phyloP scores from a whole-genome alignment of 2,888 invertebrate genomes.

The Anaspis maculata region DNA sequence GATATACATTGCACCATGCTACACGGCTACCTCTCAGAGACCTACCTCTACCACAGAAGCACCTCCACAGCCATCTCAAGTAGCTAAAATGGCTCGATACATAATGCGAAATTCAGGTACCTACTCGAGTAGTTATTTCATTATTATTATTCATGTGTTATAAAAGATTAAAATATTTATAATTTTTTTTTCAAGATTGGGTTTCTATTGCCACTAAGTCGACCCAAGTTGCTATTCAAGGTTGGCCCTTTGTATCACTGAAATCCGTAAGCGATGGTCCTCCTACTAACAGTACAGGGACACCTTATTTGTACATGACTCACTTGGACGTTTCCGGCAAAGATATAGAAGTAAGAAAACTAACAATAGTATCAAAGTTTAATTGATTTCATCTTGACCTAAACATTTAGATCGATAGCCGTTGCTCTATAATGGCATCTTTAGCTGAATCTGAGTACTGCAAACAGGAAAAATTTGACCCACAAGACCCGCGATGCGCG shows the following conservation, averaged over 20 bases:
- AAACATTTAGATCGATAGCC: slow-evolving; percentile 54
- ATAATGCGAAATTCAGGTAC: slow-evolving; percentile 62
- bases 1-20: no score
- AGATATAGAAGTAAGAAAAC: slow-evolving; percentile 52
- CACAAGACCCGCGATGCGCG: slow-evolving; percentile 71
- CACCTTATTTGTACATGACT: slow-evolving; percentile 68
- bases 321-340: slow-evolving; percentile 59
- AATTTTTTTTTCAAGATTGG: slow-evolving; percentile 59
- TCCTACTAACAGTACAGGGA: slow-evolving; percentile 56
- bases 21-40: no score
- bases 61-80: slow-evolving; percentile 54
- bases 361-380: no score
- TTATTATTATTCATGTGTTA: not conserved
- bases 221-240: slow-evolving; percentile 48
- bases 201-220: slow-evolving; percentile 64
- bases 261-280: slow-evolving; percentile 67
- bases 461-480: slow-evolving; percentile 51
- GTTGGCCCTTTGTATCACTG: slow-evolving; percentile 61
- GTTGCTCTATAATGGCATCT: slow-evolving; percentile 59
- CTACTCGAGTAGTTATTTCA: not conserved
- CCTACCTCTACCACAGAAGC: no score
- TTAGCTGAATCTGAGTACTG: slow-evolving; percentile 64
- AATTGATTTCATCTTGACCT: no score
- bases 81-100: slow-evolving; percentile 63
- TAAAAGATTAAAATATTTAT: not conserved